Evolutionary conservation across 2,797 vertebrate species (phyloP), one percentile per base, ranked within the genome.

Genomic region (Coreius guichenoti): DNA sequence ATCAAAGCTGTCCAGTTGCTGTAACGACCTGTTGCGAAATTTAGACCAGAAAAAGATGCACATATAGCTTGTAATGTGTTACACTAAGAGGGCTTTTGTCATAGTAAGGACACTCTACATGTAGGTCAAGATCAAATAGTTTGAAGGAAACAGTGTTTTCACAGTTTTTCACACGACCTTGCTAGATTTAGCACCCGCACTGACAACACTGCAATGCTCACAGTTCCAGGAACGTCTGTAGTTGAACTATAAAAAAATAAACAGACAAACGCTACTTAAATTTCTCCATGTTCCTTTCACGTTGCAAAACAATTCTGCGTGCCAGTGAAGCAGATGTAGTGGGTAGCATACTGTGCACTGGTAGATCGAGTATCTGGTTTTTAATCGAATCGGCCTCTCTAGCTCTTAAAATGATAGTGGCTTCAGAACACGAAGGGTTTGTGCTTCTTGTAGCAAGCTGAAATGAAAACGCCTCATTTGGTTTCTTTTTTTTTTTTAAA

Each of bases 351-450:
- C 75, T 54, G 70, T 76, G 73, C 67, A 65, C 76, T 54, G 81
- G 85, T 83, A 86, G 81, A 82, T 72, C 6, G 17, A 84, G 75
- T 68, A 61, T 45, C 56, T 76, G 51, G 85, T 78, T 83, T 87
- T 78, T 74, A 81, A 80, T 77, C 31, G 2, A 81, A 49, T 63
- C 4, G n/a, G 80, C 87, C 90, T 88, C 88, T 90, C 89, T 83
- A 88, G 89, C 89, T 89, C 91, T 89, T 90, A 86, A 90, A 90
- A 92, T 23, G 77, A 88, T 89, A 89, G 78, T 75, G 82, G 69
- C 78, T 84, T 79, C 72, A 89, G 88, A 87, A 91, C 88, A 88
- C 80, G 87, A 86, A 56, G 82, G 88, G 86, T 91, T 90, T 92
- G 82, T 85, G 82, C 79, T 87, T 87, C 79, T 85, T 89, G 85